phyloP scores from a whole-genome alignment of 2,888 invertebrate genomes.

The Melolontha melolontha region DNA sequence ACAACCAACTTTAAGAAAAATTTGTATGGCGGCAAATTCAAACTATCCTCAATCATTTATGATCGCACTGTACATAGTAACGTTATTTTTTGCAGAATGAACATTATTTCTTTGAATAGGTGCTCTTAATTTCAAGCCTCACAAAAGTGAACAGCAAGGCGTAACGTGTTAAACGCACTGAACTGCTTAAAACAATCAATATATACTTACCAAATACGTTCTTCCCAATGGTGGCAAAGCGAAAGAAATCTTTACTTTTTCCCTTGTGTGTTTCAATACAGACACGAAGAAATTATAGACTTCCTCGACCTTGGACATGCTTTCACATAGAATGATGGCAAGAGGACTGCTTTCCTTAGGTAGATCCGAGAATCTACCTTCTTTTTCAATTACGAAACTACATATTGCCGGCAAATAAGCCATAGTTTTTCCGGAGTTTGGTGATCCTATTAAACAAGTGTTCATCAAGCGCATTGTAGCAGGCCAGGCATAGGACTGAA shows the following conservation, averaged over 20 bases:
- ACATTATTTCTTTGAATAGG: no score
- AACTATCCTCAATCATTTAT: no score
- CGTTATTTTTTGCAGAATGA: no score
- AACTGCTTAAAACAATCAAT: no score
- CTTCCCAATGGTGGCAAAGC: conserved; percentile 63
- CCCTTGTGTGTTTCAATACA: conserved; percentile 63
- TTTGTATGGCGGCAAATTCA: no score
- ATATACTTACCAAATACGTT: conserved; percentile 55
- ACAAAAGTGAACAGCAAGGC: no score
- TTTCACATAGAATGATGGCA: conserved; percentile 76
- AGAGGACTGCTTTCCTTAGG: conserved; percentile 71
- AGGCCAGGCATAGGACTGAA: conserved; percentile 80
- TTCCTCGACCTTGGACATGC: conserved; percentile 69
- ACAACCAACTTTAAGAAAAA: no score
- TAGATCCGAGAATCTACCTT: conserved; percentile 61
- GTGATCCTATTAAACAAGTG: conserved; percentile 73
- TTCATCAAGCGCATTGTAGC: conserved; percentile 75
- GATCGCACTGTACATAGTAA: no score
- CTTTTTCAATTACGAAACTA: conserved; percentile 69
- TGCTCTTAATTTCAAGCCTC: no score
- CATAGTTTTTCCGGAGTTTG: conserved; percentile 76
- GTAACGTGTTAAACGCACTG: no score
- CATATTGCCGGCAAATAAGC: conserved; percentile 78
- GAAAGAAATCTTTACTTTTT: conserved; percentile 62
- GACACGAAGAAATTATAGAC: conserved; percentile 65